These are phyloP conservation scores for Aricia artaxerxes DNA, from an alignment of 2,888 invertebrate species.

Conservation along the genomic window DNA sequence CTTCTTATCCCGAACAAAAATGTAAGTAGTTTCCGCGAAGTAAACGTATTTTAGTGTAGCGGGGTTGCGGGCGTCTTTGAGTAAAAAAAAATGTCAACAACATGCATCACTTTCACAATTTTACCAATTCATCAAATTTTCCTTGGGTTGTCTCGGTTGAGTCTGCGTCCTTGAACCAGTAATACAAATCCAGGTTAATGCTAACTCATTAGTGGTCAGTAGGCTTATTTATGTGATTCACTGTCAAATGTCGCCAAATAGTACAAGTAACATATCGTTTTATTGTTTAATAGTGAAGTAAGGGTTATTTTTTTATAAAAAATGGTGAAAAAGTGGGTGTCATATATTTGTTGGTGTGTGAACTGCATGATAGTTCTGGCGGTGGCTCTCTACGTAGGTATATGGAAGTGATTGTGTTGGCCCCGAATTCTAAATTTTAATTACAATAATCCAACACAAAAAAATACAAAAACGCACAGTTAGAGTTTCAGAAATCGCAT, in stretches of 20 bases:
- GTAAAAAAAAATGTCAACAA: not conserved
- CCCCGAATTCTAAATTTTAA: not conserved
- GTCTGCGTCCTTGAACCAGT: not conserved
- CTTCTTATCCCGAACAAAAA: too few relatives aligned
- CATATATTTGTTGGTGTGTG: not conserved
- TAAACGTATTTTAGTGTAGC: too few relatives aligned
- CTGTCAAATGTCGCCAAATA: not conserved
- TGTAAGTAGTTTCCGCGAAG: too few relatives aligned
- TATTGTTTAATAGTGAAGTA: not conserved
- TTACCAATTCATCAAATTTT: not conserved
- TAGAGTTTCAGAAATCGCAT: too few relatives aligned
- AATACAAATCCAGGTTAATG: slow-evolving; percentile 18
- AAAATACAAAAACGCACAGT: too few relatives aligned
- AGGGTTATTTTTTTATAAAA: not conserved
- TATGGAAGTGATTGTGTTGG: not conserved
- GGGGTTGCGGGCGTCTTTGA: too few relatives aligned
- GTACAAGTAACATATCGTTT: not conserved
- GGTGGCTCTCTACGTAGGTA: slow-evolving; percentile 2
- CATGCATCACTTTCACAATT: not conserved
- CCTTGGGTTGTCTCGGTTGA: slow-evolving; percentile 26
- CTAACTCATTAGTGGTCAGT: slow-evolving; percentile 1
- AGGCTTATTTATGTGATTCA: not conserved
- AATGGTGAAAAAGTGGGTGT: not conserved
- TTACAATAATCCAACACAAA: too few relatives aligned
- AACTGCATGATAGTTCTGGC: not conserved